phyloP scores from a whole-genome alignment of 2,113 vertebrate species.

The Dermatemys mawii region DNA sequence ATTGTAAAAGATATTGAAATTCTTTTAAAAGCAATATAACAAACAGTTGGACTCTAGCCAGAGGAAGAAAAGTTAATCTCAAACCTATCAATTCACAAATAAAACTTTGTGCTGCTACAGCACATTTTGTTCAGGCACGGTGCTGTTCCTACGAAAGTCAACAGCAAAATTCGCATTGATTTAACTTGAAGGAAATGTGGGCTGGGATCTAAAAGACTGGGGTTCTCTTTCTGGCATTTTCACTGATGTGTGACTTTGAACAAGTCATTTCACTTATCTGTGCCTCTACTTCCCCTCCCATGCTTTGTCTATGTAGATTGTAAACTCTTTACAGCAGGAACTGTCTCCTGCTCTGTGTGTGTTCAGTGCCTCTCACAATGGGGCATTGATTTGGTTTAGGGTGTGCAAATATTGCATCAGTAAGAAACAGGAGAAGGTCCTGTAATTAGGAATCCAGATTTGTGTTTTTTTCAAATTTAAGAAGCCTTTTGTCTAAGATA shows the following conservation, averaged over 20 bases:
- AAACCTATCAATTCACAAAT: background rate
- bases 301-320: background rate
- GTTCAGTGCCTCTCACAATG: background rate
- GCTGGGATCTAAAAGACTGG: background rate
- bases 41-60: background rate
- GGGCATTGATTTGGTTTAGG: too few species aligned
- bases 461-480: background rate
- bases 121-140: too few species aligned
- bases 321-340: too few species aligned
- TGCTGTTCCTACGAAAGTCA: background rate
- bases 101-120: too few species aligned
- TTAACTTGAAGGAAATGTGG: background rate
- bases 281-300: background rate
- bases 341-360: background rate
- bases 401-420: background rate
- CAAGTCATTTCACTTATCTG: background rate
- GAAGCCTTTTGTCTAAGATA: too few species aligned
- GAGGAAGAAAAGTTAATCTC: background rate
- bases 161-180: too few species aligned
- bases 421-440: background rate
- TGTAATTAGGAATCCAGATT: background rate
- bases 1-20: background rate
- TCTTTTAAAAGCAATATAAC: fast-evolving
- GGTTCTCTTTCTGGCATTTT: background rate
- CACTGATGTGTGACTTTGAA: background rate